Conservation (phyloP, 2,888 invertebrate genomes). For the Nymphalis polychloros region DNA sequence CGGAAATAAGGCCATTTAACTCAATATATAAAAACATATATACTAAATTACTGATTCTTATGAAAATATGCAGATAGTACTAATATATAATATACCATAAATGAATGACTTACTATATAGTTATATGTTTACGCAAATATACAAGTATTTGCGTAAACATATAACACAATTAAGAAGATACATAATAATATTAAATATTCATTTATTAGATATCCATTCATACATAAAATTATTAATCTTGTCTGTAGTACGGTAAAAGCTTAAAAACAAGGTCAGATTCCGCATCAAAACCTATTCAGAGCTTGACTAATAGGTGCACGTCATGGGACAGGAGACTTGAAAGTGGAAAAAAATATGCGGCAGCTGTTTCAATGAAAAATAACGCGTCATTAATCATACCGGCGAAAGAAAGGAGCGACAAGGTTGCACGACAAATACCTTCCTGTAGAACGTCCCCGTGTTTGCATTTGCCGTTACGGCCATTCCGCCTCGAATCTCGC, state of each 20-base stretch:
- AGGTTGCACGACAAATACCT: constrained; percentile 72
- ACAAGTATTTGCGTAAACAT: too few relatives aligned
- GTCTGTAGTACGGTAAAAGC: constrained; percentile 2
- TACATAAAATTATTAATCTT: constrained; percentile 1
- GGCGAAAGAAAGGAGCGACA: constrained; percentile 71
- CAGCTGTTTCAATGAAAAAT: constrained; percentile 79
- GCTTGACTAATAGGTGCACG: constrained; percentile 73
- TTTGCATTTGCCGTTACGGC: constrained; percentile 48
- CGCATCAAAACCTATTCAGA: constrained; percentile 65
- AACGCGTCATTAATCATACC: constrained; percentile 77
- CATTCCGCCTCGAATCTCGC: constrained; percentile 26
- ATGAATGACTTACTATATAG: too few relatives aligned
- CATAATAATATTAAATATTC: not conserved
- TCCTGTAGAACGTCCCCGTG: constrained; percentile 57
- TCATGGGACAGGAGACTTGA: constrained; percentile 71
- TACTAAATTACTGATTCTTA: too few relatives aligned
- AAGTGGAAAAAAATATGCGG: constrained; percentile 63
- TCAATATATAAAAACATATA: too few relatives aligned
- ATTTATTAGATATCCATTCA: not conserved
- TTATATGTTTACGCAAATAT: too few relatives aligned
- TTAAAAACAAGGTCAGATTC: constrained; percentile 32
- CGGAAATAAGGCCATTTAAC: constrained; percentile 42
- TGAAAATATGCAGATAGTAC: too few relatives aligned
- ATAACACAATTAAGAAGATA: too few relatives aligned
- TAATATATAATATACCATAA: too few relatives aligned